Evolutionary conservation across 1,140 invertebrate genomes (phyloP), one percentile per base, ranked within the genome.

Genomic region (Probaryconus sp.): DNA sequence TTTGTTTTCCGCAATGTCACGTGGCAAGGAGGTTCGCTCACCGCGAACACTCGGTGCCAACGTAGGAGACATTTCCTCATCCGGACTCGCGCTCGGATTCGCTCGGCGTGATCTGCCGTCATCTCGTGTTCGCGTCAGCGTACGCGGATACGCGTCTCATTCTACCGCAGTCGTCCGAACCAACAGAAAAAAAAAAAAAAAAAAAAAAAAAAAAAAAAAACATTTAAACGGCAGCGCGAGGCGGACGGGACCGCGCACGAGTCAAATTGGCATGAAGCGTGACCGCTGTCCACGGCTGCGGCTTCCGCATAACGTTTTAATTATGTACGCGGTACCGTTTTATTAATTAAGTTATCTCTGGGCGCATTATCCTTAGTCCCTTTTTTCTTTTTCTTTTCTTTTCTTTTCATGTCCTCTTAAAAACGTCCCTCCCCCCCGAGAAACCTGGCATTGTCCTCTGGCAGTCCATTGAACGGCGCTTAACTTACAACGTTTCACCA

Each of bases 221-320:
- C 60, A 55, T 75, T 76, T 35, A 60, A 28, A 9, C 43, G n/a
- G 28, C 33, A n/a, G n/a, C n/a, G n/a, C n/a, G 18, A 31, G 5
- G 13, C 10, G 35, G 14, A 11, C 37, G 42, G 28, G 35, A 51
- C 42, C 21, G 33, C 43, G 50, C 43, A 35, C 63, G 38, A 79
- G 81, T 83, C 81, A 83, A 87, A 86, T 87, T 83, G 82, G 83
- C 83, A 85, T 83, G 82, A 87, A 87, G 84, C 83, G 79, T 82
- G 81, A 86, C 84, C 79, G 43, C 73, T 85, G 85, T 86, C 84
- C 83, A 79, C 78, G 42, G 53, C 75, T 69, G 50, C 38, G 73
- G 78, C 79, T 83, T 85, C 83, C 83, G 81, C 81, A 79, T 85
- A 74, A 77, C 77, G 78, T 76, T 82, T 85, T 86, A 86, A 87